A percentile compares a stretch with the other conserved stretches of the same genome.
Evolutionary conservation across 2,888 invertebrate species (phyloP).

Genomic region (Thymelicus lineola): DNA sequence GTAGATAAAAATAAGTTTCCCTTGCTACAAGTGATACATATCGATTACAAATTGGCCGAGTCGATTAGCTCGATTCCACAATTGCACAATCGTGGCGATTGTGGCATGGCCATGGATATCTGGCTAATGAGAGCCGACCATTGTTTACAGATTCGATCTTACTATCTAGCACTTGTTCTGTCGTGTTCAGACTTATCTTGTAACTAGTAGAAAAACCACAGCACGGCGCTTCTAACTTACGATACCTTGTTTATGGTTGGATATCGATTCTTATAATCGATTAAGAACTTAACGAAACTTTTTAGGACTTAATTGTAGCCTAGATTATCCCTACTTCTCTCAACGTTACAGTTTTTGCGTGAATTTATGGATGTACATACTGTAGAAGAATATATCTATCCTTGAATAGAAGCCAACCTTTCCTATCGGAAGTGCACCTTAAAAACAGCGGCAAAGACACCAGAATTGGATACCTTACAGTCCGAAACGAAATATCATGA

Average conservation of each 20-base stretch:
- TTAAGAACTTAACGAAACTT: background rate
- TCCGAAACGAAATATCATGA: too few species aligned
- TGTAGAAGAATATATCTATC: too few species aligned
- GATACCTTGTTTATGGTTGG: background rate
- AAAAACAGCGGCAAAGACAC: too few species aligned
- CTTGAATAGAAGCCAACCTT: too few species aligned
- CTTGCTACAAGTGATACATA: conserved; percentile 15
- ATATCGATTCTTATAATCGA: conserved; percentile 1
- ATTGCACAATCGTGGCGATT: conserved; percentile 24
- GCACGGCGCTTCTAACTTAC: background rate
- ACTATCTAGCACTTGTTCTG: conserved; percentile 17
- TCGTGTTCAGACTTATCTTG: conserved; percentile 24
- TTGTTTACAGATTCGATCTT: conserved; percentile 33
- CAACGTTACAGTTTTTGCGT: too few species aligned
- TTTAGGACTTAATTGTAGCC: background rate
- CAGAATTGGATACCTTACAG: too few species aligned
- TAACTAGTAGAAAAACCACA: conserved; percentile 13
- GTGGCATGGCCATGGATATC: background rate
- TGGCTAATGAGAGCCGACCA: conserved; percentile 27
- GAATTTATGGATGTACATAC: too few species aligned
- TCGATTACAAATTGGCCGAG: conserved; percentile 45
- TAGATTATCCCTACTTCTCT: too few species aligned
- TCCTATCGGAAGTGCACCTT: too few species aligned
- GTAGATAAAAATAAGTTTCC: too few species aligned
- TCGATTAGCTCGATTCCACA: conserved; percentile 29